These are phyloP conservation scores for Stigmatopora nigra DNA, from an alignment of 2,113 vertebrate genomes.

Conservation along the genomic window DNA sequence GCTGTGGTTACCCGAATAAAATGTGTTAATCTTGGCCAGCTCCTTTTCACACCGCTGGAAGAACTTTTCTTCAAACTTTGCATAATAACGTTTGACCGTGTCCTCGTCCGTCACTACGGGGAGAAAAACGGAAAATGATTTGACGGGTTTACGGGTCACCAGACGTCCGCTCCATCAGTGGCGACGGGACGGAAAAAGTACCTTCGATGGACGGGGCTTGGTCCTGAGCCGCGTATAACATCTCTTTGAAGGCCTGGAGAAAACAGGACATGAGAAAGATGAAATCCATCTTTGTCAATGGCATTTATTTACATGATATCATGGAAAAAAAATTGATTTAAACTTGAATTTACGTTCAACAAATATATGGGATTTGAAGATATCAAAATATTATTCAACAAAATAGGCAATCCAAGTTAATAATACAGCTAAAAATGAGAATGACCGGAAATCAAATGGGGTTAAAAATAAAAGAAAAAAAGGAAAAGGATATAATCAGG, in stretches of 20 bases:
- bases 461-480: no score
- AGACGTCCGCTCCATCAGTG: background rate
- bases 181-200: conserved; percentile 20
- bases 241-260: conserved; percentile 92
- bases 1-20: conserved; percentile 98
- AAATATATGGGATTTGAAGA: no score
- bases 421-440: no score
- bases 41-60: conserved; percentile 98
- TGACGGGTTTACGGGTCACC: background rate
- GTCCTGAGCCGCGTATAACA: conserved; percentile 97
- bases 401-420: no score
- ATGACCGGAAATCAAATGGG: no score
- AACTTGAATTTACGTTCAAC: no score
- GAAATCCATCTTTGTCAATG: no score
- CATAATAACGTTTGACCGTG: conserved; percentile 94
- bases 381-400: no score
- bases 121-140: background rate
- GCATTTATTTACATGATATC: no score
- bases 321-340: no score
- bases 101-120: conserved; percentile 89
- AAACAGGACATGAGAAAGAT: background rate
- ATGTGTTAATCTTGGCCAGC: conserved; percentile 99
- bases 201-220: conserved; percentile 96
- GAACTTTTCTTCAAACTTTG: conserved; percentile 99
- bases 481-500: no score